phyloP scores from a whole-genome alignment of 2,797 vertebrate species.

The Sparus aurata region DNA sequence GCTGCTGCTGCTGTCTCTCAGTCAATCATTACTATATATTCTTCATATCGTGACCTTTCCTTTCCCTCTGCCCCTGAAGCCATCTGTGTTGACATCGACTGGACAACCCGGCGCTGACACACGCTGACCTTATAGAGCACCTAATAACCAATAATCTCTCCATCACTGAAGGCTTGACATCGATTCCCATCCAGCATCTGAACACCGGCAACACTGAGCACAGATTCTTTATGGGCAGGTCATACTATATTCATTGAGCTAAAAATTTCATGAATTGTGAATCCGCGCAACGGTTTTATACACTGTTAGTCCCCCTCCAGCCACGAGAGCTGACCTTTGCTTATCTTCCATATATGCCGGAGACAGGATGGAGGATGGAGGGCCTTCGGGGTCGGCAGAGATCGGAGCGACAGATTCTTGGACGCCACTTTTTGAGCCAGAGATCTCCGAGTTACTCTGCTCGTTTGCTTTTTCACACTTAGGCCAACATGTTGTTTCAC shows the following conservation, averaged over 20 bases:
- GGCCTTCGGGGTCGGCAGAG: conserved; percentile 3
- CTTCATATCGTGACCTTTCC: conserved; percentile 17
- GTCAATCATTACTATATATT: conserved; percentile 24
- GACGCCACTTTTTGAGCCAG: background rate
- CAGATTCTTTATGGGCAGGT: conserved; percentile 17
- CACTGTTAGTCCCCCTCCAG: conserved; percentile 16
- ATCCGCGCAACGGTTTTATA: conserved; percentile 36
- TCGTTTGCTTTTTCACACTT: background rate
- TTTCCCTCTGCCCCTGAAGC: conserved; percentile 21
- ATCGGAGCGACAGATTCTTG: conserved; percentile 8
- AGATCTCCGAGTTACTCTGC: background rate
- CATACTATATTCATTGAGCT: background rate
- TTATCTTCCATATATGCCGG: conserved; percentile 21
- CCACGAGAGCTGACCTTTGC: conserved; percentile 31
- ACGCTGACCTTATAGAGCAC: conserved; percentile 14
- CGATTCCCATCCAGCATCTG: conserved; percentile 46
- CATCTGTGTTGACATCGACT: conserved; percentile 30
- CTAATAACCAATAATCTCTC: conserved; percentile 47
- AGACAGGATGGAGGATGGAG: background rate
- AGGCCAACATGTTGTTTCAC: background rate
- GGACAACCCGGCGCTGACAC: conserved; percentile 6
- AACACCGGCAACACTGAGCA: conserved; percentile 26
- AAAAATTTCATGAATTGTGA: conserved; percentile 38
- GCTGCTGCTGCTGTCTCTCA: background rate
- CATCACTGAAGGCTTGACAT: conserved; percentile 26